Percentiles rank a stretch among this genome's conserved stretches.
These are phyloP conservation scores for Disparrhopalites patrizii DNA, from an alignment of 2,888 invertebrate species.

Conservation along the genomic window DNA sequence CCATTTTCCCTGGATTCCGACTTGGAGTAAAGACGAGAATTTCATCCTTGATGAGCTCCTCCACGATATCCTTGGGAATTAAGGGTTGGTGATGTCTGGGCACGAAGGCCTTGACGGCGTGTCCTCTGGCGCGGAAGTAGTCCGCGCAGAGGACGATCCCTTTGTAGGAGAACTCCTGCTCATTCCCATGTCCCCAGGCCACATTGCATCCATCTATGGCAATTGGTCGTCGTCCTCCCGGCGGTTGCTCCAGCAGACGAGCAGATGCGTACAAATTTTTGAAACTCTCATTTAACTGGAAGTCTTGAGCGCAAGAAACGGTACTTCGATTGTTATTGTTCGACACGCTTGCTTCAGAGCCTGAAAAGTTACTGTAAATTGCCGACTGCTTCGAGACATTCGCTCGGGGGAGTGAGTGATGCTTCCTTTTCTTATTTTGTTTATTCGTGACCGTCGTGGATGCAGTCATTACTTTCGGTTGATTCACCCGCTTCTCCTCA, in stretches of 20 bases:
- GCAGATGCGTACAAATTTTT: constrained; percentile 14
- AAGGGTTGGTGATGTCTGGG: constrained; percentile 55
- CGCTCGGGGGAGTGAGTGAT: not conserved
- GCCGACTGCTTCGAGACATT: not conserved
- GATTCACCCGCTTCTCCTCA: no score
- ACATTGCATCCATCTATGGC: constrained; percentile 80
- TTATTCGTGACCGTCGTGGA: no score
- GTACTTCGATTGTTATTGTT: not conserved
- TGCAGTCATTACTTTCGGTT: no score
- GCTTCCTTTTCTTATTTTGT: not conserved
- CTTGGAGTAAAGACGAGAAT: constrained; percentile 71
- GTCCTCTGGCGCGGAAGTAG: constrained; percentile 68
- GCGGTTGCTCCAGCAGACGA: not conserved
- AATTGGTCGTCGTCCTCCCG: constrained; percentile 59
- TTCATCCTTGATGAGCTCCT: constrained; percentile 59
- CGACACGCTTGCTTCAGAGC: not conserved
- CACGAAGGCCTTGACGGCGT: constrained; percentile 67
- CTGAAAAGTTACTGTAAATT: not conserved
- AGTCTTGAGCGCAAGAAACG: constrained; percentile 2
- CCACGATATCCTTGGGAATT: constrained; percentile 54
- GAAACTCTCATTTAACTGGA: not conserved
- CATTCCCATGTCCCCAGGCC: constrained; percentile 63
- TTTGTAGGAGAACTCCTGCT: constrained; percentile 65
- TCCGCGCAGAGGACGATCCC: constrained; percentile 73
- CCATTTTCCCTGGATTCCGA: constrained; percentile 59